These are phyloP conservation scores for Mastomys coucha DNA, from an alignment of 2,113 vertebrate species.

Conservation along the genomic window DNA sequence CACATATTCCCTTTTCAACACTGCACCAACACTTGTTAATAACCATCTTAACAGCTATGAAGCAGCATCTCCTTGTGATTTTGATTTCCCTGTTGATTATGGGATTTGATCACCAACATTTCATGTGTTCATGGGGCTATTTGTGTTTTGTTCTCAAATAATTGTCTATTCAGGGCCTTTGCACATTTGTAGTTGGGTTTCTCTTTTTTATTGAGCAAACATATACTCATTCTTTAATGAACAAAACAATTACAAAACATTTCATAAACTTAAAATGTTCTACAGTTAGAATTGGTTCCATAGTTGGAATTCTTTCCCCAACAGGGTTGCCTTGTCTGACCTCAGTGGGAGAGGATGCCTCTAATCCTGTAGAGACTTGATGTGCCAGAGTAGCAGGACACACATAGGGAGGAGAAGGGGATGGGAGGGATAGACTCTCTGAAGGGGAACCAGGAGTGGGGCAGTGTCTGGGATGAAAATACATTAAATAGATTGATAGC, in stretches of 20 bases:
- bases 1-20: fast-evolving
- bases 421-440: too few species aligned
- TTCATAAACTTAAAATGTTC: not conserved
- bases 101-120: not conserved
- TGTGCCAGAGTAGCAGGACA: too few species aligned
- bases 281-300: not conserved
- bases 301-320: too few species aligned
- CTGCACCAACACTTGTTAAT: not conserved
- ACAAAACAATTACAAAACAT: not conserved
- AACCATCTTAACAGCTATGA: not conserved
- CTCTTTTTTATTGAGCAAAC: not conserved
- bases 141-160: not conserved
- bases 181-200: not conserved
- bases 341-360: too few species aligned
- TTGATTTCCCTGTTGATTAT: not conserved
- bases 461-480: too few species aligned
- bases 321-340: too few species aligned
- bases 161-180: not conserved
- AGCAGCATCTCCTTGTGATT: not conserved
- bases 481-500: too few species aligned
- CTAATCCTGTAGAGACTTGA: too few species aligned
- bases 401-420: too few species aligned
- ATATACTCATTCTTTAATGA: not conserved
- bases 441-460: too few species aligned
- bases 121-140: not conserved